A percentile compares a stretch with the other conserved stretches of the same genome.
These are phyloP conservation scores for Doris montereyensis DNA, from an alignment of 2,888 invertebrate species.

Conservation along the genomic window DNA sequence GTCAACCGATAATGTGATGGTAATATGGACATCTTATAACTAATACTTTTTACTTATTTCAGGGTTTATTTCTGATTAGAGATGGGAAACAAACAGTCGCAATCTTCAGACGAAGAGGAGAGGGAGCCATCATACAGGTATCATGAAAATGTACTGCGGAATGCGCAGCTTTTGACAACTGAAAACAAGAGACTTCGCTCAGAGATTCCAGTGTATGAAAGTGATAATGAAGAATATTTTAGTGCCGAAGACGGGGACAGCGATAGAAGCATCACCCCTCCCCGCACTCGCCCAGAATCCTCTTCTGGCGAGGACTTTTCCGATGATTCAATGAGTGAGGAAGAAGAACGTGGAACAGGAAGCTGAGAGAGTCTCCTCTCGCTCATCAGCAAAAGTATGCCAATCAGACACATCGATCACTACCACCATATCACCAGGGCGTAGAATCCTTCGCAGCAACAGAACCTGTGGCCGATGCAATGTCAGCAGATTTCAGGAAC, in stretches of 20 bases:
- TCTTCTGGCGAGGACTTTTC: slow-evolving; percentile 35
- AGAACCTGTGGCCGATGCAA: not conserved
- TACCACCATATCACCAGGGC: no score
- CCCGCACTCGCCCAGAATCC: slow-evolving; percentile 36
- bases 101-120: slow-evolving; percentile 12
- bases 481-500: slow-evolving; percentile 13
- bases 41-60: no score
- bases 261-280: slow-evolving; percentile 28
- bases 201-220: no score
- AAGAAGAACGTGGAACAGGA: no score
- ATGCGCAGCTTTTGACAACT: slow-evolving; percentile 1
- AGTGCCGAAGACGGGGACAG: slow-evolving; percentile 32
- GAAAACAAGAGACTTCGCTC: not conserved
- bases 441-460: no score
- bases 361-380: no score
- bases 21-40: no score
- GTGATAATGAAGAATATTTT: slow-evolving; percentile 32
- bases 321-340: not conserved
- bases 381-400: no score
- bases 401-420: no score
- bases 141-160: slow-evolving; percentile 32
- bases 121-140: slow-evolving; percentile 25
- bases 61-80: no score
- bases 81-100: slow-evolving; percentile 37
- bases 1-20: no score